Conservation (phyloP, 2,113 vertebrate genomes). For the Psammodynastes pulverulentus region DNA sequence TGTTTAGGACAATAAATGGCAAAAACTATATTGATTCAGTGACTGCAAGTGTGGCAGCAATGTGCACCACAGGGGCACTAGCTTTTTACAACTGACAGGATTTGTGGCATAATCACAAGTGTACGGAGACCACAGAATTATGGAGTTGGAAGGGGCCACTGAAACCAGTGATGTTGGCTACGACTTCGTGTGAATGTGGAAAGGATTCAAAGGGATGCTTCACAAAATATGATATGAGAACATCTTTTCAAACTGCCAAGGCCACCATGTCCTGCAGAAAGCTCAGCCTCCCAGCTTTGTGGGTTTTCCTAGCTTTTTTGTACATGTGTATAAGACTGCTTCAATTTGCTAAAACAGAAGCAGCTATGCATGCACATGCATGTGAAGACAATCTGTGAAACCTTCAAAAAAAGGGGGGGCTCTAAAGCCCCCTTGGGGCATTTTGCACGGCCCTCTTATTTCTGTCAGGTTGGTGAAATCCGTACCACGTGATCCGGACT, state of each 20-base stretch:
- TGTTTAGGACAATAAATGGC: not conserved
- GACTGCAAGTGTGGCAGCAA: too few species aligned
- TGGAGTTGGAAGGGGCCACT: not conserved
- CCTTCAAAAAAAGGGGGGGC: accelerated
- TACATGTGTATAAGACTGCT: not conserved
- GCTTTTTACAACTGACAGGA: not conserved
- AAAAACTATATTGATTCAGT: not conserved
- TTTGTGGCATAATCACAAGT: not conserved
- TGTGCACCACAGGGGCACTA: not conserved
- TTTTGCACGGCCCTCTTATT: not conserved
- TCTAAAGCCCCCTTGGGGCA: not conserved
- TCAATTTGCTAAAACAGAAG: not conserved
- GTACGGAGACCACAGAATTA: not conserved
- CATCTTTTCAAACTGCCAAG: not conserved
- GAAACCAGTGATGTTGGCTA: not conserved
- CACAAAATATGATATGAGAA: not conserved
- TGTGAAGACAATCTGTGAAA: not conserved
- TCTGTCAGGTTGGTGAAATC: too few species aligned
- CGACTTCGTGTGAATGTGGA: not conserved
- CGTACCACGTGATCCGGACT: too few species aligned
- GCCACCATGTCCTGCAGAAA: not conserved
- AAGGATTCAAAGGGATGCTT: not conserved
- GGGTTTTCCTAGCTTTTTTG: not conserved
- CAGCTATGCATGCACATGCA: not conserved
- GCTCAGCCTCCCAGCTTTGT: not conserved